phyloP scores from a whole-genome alignment of 2,888 invertebrate species.

The Chloroclysta siterata region DNA sequence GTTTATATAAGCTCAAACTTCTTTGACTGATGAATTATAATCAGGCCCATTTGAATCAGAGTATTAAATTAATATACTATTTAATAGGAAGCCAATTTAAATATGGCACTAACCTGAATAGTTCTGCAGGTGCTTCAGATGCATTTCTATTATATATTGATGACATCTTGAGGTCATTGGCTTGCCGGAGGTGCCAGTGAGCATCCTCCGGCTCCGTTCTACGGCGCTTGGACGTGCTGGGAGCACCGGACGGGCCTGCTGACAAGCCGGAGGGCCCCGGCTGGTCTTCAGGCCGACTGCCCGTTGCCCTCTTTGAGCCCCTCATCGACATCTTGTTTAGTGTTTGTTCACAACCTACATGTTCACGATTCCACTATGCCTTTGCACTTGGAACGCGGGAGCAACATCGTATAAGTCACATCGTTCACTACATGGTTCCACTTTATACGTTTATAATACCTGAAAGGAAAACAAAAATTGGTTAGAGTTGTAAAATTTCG shows the following conservation, averaged over 20 bases:
- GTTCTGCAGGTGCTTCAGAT: constrained; percentile 93
- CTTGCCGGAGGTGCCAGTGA: constrained; percentile 92
- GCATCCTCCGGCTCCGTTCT: constrained; percentile 77
- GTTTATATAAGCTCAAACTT: no score
- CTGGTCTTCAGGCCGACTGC: constrained; percentile 73
- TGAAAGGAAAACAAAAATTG: constrained; percentile 53
- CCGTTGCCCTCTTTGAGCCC: constrained; percentile 78
- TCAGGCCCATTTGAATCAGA: no score
- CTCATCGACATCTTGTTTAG: constrained; percentile 75
- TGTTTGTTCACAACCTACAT: constrained; percentile 77
- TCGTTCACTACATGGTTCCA: constrained; percentile 77
- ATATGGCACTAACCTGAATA: constrained; percentile 85
- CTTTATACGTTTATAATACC: constrained; percentile 70
- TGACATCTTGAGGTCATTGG: constrained; percentile 94
- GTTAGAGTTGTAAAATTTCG: neutral
- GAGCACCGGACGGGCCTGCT: constrained; percentile 29
- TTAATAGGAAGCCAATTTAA: constrained; percentile 1
- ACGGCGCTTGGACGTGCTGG: constrained; percentile 77
- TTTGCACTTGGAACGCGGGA: constrained; percentile 81
- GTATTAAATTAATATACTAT: neutral
- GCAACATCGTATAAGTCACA: constrained; percentile 81
- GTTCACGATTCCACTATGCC: constrained; percentile 74
- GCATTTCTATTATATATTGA: constrained; percentile 94
- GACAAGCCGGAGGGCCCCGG: constrained; percentile 31
- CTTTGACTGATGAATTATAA: no score